These are phyloP conservation scores for Acrocyrtus sp. DNA, from an alignment of 2,888 invertebrate species.

Conservation along the genomic window DNA sequence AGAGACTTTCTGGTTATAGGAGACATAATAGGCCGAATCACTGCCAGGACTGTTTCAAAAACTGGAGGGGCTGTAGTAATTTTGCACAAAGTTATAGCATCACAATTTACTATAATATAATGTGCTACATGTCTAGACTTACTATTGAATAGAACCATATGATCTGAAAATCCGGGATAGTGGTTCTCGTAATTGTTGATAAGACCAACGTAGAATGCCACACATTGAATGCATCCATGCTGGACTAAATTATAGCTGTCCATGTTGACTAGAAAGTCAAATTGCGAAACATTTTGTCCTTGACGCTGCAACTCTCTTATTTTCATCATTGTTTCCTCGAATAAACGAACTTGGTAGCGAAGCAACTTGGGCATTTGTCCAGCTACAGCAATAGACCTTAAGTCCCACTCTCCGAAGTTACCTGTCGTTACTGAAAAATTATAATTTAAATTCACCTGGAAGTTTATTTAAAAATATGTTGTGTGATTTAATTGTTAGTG, in stretches of 20 bases:
- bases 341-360: neutral
- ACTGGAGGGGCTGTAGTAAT: constrained; percentile 5
- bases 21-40: constrained; percentile 5
- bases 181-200: neutral
- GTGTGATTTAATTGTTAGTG: too few relatives aligned
- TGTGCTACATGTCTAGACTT: neutral
- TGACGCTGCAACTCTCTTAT: neutral
- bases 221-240: constrained; percentile 15
- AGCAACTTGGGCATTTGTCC: neutral
- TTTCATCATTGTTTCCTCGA: neutral
- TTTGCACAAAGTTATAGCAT: too few relatives aligned
- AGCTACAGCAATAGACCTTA: neutral
- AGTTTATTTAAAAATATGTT: neutral
- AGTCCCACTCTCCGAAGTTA: constrained; percentile 11
- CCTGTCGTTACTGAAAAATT: neutral
- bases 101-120: neutral
- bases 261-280: constrained; percentile 18
- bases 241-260: neutral
- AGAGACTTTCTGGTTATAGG: neutral
- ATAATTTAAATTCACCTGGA: neutral
- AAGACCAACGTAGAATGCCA: constrained; percentile 1
- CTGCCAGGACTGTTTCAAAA: neutral
- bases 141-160: constrained; percentile 24
- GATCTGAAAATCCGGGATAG: constrained; percentile 16
- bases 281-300: constrained; percentile 12